Percentiles rank a stretch among this genome's conserved stretches.
Evolutionary conservation across 2,797 vertebrate species (phyloP).

Genomic region (Eurystomus glaucurus): DNA sequence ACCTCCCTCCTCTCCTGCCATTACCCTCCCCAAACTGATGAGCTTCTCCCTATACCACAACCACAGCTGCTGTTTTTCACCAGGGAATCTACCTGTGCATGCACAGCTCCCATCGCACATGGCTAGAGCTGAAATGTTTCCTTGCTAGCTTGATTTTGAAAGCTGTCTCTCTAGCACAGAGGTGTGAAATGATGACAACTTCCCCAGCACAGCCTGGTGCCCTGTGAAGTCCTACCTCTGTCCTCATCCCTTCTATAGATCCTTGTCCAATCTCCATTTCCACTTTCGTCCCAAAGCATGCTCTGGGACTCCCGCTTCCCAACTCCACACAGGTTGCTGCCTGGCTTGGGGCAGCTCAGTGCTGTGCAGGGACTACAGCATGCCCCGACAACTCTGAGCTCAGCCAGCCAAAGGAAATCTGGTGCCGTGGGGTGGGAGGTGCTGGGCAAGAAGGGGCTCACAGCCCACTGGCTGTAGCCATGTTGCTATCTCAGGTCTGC

Average conservation of each 20-base stretch:
- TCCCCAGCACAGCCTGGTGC: fast-evolving
- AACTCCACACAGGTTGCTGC: fast-evolving
- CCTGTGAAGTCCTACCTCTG: background rate
- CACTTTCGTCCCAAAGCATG: background rate
- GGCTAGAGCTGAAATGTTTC: background rate
- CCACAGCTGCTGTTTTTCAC: background rate
- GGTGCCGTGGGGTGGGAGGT: background rate
- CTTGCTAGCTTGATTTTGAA: background rate
- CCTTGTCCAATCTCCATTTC: background rate
- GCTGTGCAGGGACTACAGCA: background rate
- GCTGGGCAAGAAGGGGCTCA: background rate
- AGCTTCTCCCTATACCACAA: background rate
- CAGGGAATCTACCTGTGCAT: background rate
- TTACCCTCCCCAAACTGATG: background rate
- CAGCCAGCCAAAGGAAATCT: background rate
- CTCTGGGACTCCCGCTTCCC: background rate
- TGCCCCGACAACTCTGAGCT: fast-evolving
- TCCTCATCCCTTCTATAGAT: background rate
- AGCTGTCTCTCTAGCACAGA: background rate
- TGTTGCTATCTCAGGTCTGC: background rate
- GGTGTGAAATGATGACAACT: fast-evolving
- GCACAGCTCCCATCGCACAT: background rate
- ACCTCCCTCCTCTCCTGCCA: background rate
- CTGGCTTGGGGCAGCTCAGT: background rate
- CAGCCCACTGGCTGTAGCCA: background rate